These are phyloP conservation scores for Hoplodrina blanda DNA, from an alignment of 2,888 invertebrate species.

Conservation along the genomic window DNA sequence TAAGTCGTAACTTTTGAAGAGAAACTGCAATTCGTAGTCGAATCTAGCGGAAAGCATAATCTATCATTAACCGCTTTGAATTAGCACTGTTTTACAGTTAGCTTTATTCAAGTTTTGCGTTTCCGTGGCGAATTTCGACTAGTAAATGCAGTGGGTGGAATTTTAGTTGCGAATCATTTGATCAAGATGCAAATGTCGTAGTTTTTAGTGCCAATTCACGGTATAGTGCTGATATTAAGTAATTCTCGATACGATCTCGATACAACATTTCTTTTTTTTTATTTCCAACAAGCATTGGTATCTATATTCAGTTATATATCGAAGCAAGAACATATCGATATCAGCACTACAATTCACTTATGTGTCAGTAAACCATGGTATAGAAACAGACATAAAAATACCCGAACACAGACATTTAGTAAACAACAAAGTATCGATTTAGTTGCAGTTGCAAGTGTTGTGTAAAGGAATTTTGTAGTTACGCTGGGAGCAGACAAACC, in stretches of 20 bases:
- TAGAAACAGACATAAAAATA: slow-evolving; percentile 55
- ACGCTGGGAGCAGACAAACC: slow-evolving; percentile 16
- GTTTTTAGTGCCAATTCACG: slow-evolving; percentile 46
- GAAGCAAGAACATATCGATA: slow-evolving; percentile 31
- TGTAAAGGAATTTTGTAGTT: slow-evolving; percentile 44
- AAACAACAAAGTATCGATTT: slow-evolving; percentile 68
- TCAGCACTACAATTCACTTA: slow-evolving; percentile 31
- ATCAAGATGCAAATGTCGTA: slow-evolving; percentile 33
- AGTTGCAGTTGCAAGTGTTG: slow-evolving; percentile 75
- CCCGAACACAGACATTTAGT: slow-evolving; percentile 57
- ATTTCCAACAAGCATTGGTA: neutral
- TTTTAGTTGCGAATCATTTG: slow-evolving; percentile 23
- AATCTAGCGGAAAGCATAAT: slow-evolving; percentile 26
- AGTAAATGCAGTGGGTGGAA: slow-evolving; percentile 45
- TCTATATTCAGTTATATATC: neutral
- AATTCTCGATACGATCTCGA: slow-evolving; percentile 9
- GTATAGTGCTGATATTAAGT: slow-evolving; percentile 44
- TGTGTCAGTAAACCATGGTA: slow-evolving; percentile 67
- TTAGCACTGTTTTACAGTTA: slow-evolving; percentile 25
- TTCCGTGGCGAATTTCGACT: slow-evolving; percentile 34
- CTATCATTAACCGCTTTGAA: slow-evolving; percentile 35
- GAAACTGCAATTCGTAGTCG: slow-evolving; percentile 53
- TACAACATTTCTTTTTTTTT: neutral
- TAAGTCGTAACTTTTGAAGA: slow-evolving; percentile 43
- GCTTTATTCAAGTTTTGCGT: slow-evolving; percentile 19